phyloP scores from a whole-genome alignment of 2,113 vertebrate genomes.

The Odontophorus gujanensis region DNA sequence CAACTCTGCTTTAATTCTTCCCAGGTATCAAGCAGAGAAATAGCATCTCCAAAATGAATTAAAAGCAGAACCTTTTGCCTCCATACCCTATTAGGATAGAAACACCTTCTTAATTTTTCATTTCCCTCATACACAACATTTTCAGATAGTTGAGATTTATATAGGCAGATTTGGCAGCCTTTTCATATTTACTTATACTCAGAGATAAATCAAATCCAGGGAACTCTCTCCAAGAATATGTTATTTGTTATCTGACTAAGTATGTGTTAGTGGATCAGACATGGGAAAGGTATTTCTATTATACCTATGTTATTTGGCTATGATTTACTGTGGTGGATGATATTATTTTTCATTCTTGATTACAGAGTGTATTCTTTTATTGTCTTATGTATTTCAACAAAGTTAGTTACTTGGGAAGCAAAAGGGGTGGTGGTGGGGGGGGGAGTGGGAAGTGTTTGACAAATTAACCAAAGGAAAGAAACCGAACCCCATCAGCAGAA shows the following conservation, averaged over 20 bases:
- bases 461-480: constrained; percentile 20
- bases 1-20: constrained; percentile 35
- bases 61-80: constrained; percentile 47
- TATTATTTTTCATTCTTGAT: constrained; percentile 69
- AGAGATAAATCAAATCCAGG: constrained; percentile 73
- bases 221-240: constrained; percentile 72
- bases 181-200: constrained; percentile 75
- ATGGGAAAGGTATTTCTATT: constrained; percentile 73
- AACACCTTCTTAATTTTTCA: constrained; percentile 69
- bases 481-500: neutral
- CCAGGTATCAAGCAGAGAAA: constrained; percentile 34
- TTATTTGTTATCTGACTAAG: constrained; percentile 78
- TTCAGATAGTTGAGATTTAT: constrained; percentile 72
- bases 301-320: constrained; percentile 64
- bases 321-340: constrained; percentile 59
- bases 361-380: constrained; percentile 38
- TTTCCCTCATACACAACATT: constrained; percentile 54
- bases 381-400: constrained; percentile 36
- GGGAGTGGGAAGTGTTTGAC: neutral
- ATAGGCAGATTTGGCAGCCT: constrained; percentile 72
- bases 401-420: neutral
- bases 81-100: constrained; percentile 56
- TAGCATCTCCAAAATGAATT: constrained; percentile 20
- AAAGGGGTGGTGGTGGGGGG: neutral
- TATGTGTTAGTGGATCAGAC: constrained; percentile 73